Conservation (phyloP, 2,113 vertebrate species). For the cattle (Bos taurus) region DNA sequence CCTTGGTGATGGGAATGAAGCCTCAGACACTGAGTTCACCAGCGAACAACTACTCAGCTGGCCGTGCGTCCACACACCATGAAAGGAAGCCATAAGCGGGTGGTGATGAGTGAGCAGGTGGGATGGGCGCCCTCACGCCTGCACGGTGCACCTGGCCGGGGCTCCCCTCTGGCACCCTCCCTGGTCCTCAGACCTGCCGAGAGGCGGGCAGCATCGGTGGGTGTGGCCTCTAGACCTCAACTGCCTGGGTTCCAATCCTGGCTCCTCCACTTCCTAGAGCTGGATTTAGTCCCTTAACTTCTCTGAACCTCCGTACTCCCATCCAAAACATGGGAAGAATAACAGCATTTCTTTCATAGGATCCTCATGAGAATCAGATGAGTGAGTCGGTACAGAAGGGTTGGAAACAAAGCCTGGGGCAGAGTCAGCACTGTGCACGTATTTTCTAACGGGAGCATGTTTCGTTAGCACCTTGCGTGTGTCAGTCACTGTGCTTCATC, state of each 20-base stretch:
- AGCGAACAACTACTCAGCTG: neutral
- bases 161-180: neutral
- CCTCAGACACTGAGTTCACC: neutral
- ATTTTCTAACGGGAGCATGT: neutral
- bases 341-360: neutral
- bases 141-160: neutral
- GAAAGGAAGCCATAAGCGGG: neutral
- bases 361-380: neutral
- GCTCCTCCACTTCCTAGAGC: neutral
- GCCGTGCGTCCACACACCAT: neutral
- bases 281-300: neutral
- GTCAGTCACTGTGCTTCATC: neutral
- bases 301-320: neutral
- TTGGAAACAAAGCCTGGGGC: neutral
- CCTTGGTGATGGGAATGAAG: neutral
- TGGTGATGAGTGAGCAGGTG: fast-evolving
- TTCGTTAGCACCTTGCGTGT: neutral
- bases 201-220: fast-evolving
- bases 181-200: neutral
- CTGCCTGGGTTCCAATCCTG: neutral
- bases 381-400: fast-evolving
- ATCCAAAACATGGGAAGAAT: neutral
- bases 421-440: fast-evolving
- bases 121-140: neutral
- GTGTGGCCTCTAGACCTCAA: neutral